These are phyloP conservation scores for Anhinga anhinga DNA, from an alignment of 2,113 vertebrate species.

Conservation along the genomic window DNA sequence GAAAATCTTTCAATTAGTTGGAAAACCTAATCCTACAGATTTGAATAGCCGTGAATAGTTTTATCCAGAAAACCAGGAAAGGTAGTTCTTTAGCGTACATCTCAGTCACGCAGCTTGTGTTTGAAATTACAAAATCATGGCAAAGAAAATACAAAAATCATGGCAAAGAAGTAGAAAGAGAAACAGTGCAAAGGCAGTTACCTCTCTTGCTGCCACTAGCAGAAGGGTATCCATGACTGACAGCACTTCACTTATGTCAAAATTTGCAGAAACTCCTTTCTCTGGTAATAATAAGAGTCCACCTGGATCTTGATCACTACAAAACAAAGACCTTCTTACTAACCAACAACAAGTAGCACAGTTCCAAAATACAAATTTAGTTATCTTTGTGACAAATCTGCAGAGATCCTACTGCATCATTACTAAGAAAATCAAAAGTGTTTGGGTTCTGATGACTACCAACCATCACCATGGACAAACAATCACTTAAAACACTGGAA, in stretches of 20 bases:
- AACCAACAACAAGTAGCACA: background rate
- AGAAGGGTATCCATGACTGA: conserved; percentile 90
- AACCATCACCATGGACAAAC: background rate
- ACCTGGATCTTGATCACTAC: conserved; percentile 90
- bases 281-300: conserved; percentile 91
- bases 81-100: background rate
- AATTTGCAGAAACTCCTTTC: conserved; percentile 79
- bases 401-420: background rate
- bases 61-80: background rate
- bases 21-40: background rate
- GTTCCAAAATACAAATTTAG: background rate
- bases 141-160: background rate
- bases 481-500: background rate
- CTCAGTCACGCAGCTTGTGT: background rate
- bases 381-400: background rate
- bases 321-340: background rate
- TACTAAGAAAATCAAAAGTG: background rate
- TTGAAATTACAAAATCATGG: background rate
- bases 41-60: background rate
- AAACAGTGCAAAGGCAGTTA: conserved; percentile 43
- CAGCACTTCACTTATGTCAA: conserved; percentile 83
- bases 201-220: conserved; percentile 88
- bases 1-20: background rate
- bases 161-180: background rate
- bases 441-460: background rate